phyloP scores from a whole-genome alignment of 2,888 invertebrate genomes.

The Spialia ferax region DNA sequence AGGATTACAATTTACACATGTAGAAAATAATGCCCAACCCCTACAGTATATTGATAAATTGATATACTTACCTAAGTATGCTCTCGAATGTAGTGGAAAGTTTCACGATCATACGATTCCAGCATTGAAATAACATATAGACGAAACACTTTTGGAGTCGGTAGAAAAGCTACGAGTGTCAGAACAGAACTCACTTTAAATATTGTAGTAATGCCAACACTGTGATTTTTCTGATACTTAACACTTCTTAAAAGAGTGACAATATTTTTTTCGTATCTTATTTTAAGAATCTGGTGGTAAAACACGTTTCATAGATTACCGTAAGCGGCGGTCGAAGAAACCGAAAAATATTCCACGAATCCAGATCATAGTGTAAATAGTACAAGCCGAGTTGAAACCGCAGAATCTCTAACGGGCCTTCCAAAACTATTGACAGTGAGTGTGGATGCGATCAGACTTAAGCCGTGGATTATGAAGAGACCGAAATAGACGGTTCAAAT shows the following conservation, averaged over 20 bases:
- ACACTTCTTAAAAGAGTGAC: neutral
- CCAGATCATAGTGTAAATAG: slow-evolving; percentile 71
- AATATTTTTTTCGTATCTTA: neutral
- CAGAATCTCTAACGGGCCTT: slow-evolving; percentile 82
- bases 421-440: slow-evolving; percentile 86
- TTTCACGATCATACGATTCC: neutral
- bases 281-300: slow-evolving; percentile 46
- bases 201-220: neutral
- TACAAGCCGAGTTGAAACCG: slow-evolving; percentile 73
- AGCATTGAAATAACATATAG: no score
- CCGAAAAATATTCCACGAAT: slow-evolving; percentile 77
- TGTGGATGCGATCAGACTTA: slow-evolving; percentile 86
- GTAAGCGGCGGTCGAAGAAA: slow-evolving; percentile 68
- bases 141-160: no score
- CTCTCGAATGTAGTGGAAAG: no score
- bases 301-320: slow-evolving; percentile 71
- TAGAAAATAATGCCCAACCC: neutral
- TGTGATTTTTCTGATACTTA: neutral
- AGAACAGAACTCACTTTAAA: no score
- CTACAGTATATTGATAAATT: no score
- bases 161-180: no score
- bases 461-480: slow-evolving; percentile 85
- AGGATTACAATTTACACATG: no score
- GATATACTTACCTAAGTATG: no score
- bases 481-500: slow-evolving; percentile 86